Percentiles rank a stretch among this genome's conserved stretches.
phyloP scores from a whole-genome alignment of 1,140 invertebrate species.

The Calycopis cecrops region DNA sequence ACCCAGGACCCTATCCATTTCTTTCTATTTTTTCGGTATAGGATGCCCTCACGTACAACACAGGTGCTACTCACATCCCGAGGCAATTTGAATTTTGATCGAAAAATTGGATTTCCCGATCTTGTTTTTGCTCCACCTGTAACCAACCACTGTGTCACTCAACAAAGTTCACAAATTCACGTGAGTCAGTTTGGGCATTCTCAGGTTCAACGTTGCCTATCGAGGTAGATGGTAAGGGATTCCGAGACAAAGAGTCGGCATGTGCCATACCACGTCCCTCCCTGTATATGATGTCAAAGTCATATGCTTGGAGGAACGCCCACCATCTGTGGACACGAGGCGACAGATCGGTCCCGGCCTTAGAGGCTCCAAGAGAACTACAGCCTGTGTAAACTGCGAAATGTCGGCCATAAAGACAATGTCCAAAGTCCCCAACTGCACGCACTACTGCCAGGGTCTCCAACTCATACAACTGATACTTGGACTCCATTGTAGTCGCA shows the following conservation, averaged over 20 bases:
- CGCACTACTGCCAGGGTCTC: too few species aligned
- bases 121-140: slow-evolving; percentile 14
- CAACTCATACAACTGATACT: too few species aligned
- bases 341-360: slow-evolving; percentile 12
- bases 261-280: slow-evolving; percentile 16
- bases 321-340: slow-evolving; percentile 15
- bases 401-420: not conserved
- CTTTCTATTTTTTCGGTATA: slow-evolving; percentile 19
- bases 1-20: slow-evolving; percentile 14
- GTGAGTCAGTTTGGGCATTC: not conserved
- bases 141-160: slow-evolving; percentile 13
- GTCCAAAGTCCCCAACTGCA: not conserved
- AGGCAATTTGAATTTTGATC: too few species aligned
- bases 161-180: slow-evolving; percentile 13
- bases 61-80: not conserved
- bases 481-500: too few species aligned
- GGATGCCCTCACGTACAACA: slow-evolving; percentile 19
- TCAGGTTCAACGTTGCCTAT: not conserved
- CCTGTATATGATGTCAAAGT: too few species aligned
- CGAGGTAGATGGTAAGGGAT: slow-evolving; percentile 4
- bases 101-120: slow-evolving; percentile 12
- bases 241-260: slow-evolving; percentile 16
- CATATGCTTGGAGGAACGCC: too few species aligned
- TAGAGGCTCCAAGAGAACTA: not conserved
- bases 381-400: not conserved